Base-by-base conservation (phyloP, 2,888 invertebrate genomes). In the Brassicogethes aeneus region DNA sequence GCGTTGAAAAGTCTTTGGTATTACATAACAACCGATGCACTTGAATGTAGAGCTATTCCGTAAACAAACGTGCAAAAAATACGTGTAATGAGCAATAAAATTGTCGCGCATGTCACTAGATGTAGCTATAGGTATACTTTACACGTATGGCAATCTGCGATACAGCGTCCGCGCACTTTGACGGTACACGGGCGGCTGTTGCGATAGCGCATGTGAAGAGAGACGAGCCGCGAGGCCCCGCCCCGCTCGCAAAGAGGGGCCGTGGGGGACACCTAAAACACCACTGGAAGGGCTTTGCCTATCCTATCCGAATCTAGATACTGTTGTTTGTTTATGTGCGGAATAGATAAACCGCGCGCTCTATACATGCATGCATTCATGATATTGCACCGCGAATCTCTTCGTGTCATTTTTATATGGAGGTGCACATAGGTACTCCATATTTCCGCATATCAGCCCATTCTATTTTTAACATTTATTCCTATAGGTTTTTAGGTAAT, bases 101-200 rank as follows among this genome's bases (percentile, higher is more conserved):
- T 34, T 44, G 46, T 42, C 52, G 57, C 56, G 57, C 57, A 56
- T 57, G 55, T 55, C 54, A 52, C 52, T 48, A 41, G 39, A 42
- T 42, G 45, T 46, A 40, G 44, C 32, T 32, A 10, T 7, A 5
- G 10, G 5, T 23, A 7, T 5, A 10, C 23, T 23, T 7, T 10
- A 32, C 32, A 32, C 32, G 41, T 42, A 40, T 37, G 40, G 37
- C 44, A 47, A 13, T 32, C 5, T 32, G 40, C 31, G 39, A 33
- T 47, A 47, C 44, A 51, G 57, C 60, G 57, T 57, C 61, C 64
- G 62, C 62, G 62, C 64, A 63, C 60, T 49, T 50, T 50, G 53
- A 56, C 59, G 54, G 60, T 54, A 56, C 54, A 59, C 54, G 51
- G 50, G 54, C 60, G 60, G 61, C 61, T 60, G 62, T 55, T 55